phyloP scores from a whole-genome alignment of 2,113 vertebrate genomes.

The Melanotaenia duboulayi region DNA sequence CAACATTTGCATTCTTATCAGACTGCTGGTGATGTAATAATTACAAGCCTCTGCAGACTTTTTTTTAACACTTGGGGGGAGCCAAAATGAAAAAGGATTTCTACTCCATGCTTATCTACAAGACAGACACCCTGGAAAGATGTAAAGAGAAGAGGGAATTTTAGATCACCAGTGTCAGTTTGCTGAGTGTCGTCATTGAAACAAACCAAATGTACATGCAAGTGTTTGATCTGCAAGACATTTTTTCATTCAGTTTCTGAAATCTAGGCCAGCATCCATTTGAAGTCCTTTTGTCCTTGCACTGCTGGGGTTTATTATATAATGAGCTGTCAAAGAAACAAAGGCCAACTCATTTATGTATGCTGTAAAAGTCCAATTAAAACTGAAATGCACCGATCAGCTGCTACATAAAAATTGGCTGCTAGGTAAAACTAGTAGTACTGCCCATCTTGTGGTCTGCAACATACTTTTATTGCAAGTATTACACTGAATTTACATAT shows the following conservation, averaged over 20 bases:
- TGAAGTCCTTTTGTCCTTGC: slow-evolving; percentile 4
- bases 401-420: background rate
- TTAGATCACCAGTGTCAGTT: slow-evolving; percentile 38
- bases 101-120: background rate
- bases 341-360: background rate
- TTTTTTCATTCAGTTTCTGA: slow-evolving; percentile 23
- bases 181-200: slow-evolving; percentile 21
- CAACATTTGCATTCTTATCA: background rate
- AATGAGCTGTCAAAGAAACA: slow-evolving; percentile 13
- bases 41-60: slow-evolving; percentile 9
- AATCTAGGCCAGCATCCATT: slow-evolving; percentile 23
- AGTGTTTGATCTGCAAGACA: slow-evolving; percentile 35
- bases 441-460: too few species aligned
- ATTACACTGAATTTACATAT: too few species aligned
- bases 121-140: slow-evolving; percentile 3
- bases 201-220: slow-evolving; percentile 39
- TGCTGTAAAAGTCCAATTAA: background rate
- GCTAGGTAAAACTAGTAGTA: too few species aligned
- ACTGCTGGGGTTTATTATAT: slow-evolving; percentile 10
- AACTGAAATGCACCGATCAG: background rate
- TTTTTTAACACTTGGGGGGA: slow-evolving; percentile 2
- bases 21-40: slow-evolving; percentile 16
- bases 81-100: slow-evolving; percentile 6
- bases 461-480: too few species aligned
- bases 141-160: slow-evolving; percentile 36